These are phyloP conservation scores for Cassiopea xamachana DNA, from an alignment of 30 jellyfish, hydroid and myxozoan species.

Conservation along the genomic window DNA sequence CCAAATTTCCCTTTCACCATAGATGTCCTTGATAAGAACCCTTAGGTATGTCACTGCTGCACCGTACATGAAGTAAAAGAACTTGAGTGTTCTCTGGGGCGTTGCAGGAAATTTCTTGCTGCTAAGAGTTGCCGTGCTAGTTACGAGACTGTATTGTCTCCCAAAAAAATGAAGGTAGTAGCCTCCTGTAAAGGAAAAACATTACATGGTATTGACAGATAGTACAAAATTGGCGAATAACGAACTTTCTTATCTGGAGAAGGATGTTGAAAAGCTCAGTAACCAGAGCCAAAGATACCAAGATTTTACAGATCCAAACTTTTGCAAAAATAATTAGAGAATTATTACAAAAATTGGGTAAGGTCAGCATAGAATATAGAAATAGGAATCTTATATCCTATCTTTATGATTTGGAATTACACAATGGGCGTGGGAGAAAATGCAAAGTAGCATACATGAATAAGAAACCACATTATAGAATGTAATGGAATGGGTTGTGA, in stretches of 20 bases:
- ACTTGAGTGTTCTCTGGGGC: constrained; percentile 24
- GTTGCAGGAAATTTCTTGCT: constrained; percentile 38
- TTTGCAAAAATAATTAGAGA: not conserved
- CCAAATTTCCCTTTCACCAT: constrained; percentile 22
- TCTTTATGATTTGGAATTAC: no score
- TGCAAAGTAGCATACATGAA: no score
- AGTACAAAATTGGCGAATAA: no score
- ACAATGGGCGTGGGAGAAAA: no score
- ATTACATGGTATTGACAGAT: not conserved
- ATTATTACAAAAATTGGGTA: no score
- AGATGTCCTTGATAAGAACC: constrained; percentile 17
- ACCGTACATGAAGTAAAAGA: constrained; percentile 29
- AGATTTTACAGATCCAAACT: not conserved
- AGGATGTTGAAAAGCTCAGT: no score
- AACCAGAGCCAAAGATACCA: not conserved
- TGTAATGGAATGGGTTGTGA: no score
- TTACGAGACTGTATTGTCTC: not conserved
- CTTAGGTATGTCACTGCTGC: constrained; percentile 14
- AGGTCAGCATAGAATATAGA: no score
- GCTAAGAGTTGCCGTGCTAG: constrained; percentile 1
- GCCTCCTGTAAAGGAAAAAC: not conserved
- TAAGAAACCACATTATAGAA: no score
- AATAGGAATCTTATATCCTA: no score
- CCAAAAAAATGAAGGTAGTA: constrained; percentile 11
- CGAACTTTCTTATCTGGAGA: no score